A percentile compares a stretch with the other conserved stretches of the same genome.
These are phyloP conservation scores for Electrona antarctica DNA, from an alignment of 2,113 vertebrate genomes.

Conservation along the genomic window DNA sequence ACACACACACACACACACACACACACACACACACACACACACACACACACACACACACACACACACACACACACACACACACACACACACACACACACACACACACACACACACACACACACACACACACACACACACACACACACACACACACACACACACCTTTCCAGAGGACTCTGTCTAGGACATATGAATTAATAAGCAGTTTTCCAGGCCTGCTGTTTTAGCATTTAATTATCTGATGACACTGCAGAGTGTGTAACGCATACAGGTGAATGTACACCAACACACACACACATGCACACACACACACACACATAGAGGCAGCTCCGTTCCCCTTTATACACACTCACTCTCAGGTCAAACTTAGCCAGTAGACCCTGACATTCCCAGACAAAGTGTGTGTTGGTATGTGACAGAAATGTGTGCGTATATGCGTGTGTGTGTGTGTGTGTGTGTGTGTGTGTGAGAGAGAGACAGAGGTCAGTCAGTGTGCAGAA, in stretches of 20 bases:
- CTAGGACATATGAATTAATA: slow-evolving; percentile 23
- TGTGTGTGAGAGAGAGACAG: background rate
- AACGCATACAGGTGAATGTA: background rate
- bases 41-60: no score
- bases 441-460: slow-evolving; percentile 1
- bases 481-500: slow-evolving; percentile 60
- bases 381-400: slow-evolving; percentile 69
- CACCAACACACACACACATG: slow-evolving; percentile 14
- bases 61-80: background rate
- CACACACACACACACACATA: slow-evolving; percentile 1
- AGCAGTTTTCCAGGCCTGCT: slow-evolving; percentile 19
- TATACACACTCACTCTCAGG: slow-evolving; percentile 50
- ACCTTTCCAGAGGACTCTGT: slow-evolving; percentile 3
- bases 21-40: background rate
- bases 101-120: background rate
- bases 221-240: slow-evolving; percentile 9
- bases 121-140: background rate
- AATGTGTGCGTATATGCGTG: background rate
- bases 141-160: background rate
- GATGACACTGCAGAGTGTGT: background rate
- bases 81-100: background rate
- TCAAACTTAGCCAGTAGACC: slow-evolving; percentile 56
- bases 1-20: background rate
- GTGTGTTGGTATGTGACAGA: slow-evolving; percentile 25
- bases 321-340: slow-evolving; percentile 17